Evolutionary conservation across 1,140 invertebrate species (phyloP).

Genomic region (Cydia fagiglandana): DNA sequence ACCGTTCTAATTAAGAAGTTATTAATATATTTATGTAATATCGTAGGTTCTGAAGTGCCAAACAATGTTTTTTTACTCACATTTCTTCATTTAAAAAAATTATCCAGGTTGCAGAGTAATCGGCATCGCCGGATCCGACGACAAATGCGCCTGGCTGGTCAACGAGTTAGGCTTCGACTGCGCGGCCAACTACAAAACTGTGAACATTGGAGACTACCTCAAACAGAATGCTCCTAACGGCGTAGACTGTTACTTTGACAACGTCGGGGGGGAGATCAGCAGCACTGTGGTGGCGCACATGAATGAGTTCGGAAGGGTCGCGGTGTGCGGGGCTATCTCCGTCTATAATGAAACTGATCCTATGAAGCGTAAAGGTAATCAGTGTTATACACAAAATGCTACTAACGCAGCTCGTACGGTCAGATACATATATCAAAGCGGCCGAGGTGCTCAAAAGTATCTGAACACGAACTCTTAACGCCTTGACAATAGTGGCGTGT

Average conservation of each 20-base stretch:
- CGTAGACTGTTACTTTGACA: slow-evolving; percentile 86
- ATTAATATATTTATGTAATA: no score
- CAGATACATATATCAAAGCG: no score
- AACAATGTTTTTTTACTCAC: not conserved
- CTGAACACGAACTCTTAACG: no score
- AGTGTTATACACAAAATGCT: no score
- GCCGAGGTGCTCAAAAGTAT: no score
- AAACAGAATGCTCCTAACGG: slow-evolving; percentile 82
- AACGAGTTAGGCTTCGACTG: slow-evolving; percentile 84
- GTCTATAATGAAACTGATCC: slow-evolving; percentile 75
- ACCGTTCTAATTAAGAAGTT: no score
- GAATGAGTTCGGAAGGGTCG: slow-evolving; percentile 80
- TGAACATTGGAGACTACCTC: slow-evolving; percentile 78
- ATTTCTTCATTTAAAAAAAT: not conserved
- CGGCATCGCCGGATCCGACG: slow-evolving; percentile 85
- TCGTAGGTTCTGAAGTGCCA: no score
- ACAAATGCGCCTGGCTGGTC: slow-evolving; percentile 85
- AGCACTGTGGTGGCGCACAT: slow-evolving; percentile 80
- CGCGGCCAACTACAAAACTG: slow-evolving; percentile 86
- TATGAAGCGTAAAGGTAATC: slow-evolving; percentile 61
- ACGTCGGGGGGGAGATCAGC: slow-evolving; percentile 84
- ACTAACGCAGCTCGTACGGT: no score
- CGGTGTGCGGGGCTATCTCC: slow-evolving; percentile 83
- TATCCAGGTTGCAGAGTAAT: slow-evolving; percentile 83
- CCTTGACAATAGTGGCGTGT: no score